A percentile compares a stretch with the other conserved stretches of the same genome.
Evolutionary conservation across 2,888 invertebrate genomes (phyloP).

Genomic region (Isotomurus palustris): DNA sequence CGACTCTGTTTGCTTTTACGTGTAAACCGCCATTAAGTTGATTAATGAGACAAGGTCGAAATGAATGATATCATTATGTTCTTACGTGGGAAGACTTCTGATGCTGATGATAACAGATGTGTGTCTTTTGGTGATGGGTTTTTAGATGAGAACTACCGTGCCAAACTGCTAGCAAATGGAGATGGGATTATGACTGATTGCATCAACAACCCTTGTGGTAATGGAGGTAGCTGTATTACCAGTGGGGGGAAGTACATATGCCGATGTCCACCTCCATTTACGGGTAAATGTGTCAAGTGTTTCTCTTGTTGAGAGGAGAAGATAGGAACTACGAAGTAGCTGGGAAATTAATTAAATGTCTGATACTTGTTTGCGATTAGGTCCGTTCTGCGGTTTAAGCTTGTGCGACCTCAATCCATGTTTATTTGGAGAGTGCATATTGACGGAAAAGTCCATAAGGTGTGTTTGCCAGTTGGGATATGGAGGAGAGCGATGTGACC

Average conservation of each 20-base stretch:
- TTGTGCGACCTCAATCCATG: slow-evolving; percentile 70
- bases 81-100: no score
- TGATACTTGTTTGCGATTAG: neutral
- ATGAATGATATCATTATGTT: no score
- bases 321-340: neutral
- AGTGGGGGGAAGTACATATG: slow-evolving; percentile 59
- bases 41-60: no score
- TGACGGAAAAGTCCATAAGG: slow-evolving; percentile 47
- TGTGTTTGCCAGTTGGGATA: slow-evolving; percentile 35
- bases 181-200: slow-evolving; percentile 56
- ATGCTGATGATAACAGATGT: no score
- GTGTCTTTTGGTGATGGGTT: no score
- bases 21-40: no score
- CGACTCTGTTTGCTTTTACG: no score
- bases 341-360: neutral
- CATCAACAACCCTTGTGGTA: slow-evolving; percentile 67
- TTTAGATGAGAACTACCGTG: slow-evolving; percentile 63
- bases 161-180: slow-evolving; percentile 55
- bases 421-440: slow-evolving; percentile 61
- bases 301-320: neutral
- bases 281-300: slow-evolving; percentile 54
- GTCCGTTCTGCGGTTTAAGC: slow-evolving; percentile 69
- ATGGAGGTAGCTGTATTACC: slow-evolving; percentile 63
- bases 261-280: slow-evolving; percentile 66
- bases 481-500: slow-evolving; percentile 56